Conservation (phyloP, 1,140 invertebrate genomes). For the Macrobrachium nipponense region DNA sequence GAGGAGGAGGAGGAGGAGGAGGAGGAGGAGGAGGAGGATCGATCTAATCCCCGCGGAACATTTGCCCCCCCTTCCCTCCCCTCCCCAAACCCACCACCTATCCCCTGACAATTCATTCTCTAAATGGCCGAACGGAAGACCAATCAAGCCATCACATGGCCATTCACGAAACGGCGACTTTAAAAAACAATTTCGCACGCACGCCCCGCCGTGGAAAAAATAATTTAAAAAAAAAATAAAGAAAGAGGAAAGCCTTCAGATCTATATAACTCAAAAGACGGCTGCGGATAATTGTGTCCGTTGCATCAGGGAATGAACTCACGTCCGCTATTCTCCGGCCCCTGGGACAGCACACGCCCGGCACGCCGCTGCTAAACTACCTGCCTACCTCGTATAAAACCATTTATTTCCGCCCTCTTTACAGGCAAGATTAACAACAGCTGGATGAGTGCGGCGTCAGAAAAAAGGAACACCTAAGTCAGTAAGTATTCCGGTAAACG, state of each 20-base stretch:
- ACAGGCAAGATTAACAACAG: not conserved
- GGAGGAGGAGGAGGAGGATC: not conserved
- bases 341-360: not conserved
- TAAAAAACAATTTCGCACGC: too few relatives aligned
- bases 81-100: too few relatives aligned
- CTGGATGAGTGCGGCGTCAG: too few relatives aligned
- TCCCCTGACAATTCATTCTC: too few relatives aligned
- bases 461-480: too few relatives aligned
- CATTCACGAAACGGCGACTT: too few relatives aligned
- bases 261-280: not conserved
- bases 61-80: too few relatives aligned
- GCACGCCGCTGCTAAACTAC: not conserved
- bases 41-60: too few relatives aligned
- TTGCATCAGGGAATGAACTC: constrained; percentile 3
- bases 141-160: too few relatives aligned
- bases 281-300: constrained; percentile 16
- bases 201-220: not conserved
- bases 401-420: not conserved
- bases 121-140: too few relatives aligned
- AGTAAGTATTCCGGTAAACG: too few relatives aligned
- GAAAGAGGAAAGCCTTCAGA: not conserved
- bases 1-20: not conserved
- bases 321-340: not conserved
- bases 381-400: constrained; percentile 5
- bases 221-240: not conserved